Evolutionary conservation across 2,113 vertebrate species (phyloP).

Genomic region (Bagarius yarrelli): DNA sequence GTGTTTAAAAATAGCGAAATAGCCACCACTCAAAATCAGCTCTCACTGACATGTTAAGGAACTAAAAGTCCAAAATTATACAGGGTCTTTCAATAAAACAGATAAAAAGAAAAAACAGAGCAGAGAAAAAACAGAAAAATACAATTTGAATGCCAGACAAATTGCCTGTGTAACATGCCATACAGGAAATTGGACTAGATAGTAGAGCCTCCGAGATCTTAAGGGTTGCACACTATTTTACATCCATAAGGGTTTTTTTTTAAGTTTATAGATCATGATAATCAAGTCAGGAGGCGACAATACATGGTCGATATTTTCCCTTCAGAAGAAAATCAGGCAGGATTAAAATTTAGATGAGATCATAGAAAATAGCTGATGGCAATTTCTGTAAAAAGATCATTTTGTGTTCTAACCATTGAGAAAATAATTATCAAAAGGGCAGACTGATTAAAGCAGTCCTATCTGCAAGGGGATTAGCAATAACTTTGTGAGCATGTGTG

Average conservation of each 20-base stretch:
- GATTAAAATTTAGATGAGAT: not conserved
- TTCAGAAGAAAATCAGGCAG: not conserved
- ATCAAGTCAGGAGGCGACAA: not conserved
- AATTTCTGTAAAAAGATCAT: not conserved
- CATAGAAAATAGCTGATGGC: not conserved
- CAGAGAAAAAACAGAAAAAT: not conserved
- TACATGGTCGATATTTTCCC: not conserved
- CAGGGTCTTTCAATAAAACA: not conserved
- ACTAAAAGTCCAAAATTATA: not conserved
- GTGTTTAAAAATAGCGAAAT: too few relatives aligned
- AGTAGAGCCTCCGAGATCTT: not conserved
- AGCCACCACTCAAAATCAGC: too few relatives aligned
- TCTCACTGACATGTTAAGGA: not conserved
- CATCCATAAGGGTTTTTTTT: not conserved
- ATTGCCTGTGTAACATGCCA: not conserved
- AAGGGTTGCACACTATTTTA: not conserved
- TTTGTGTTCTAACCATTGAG: not conserved
- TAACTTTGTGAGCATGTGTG: not conserved
- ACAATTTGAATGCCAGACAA: not conserved
- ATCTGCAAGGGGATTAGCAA: not conserved
- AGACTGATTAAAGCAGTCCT: not conserved
- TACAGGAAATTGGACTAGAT: not conserved
- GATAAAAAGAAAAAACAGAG: not conserved
- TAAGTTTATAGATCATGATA: not conserved
- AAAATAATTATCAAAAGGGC: not conserved